Percentiles rank a stretch among this genome's conserved stretches.
phyloP scores from a whole-genome alignment of 1,140 invertebrate species.

The Bombus consobrinus region DNA sequence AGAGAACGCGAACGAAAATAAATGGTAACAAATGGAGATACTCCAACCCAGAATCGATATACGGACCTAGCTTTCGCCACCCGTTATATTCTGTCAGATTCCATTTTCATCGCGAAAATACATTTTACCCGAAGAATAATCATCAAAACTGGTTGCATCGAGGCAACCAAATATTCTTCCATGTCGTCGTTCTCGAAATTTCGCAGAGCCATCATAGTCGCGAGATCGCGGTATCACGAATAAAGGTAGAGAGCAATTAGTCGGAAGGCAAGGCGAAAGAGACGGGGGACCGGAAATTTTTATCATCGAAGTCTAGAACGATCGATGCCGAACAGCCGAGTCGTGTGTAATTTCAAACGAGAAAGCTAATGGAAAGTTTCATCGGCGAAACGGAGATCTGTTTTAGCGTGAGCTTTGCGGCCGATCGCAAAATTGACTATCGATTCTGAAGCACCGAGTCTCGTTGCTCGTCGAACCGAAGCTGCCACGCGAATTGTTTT shows the following conservation, averaged over 20 bases:
- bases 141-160: not conserved
- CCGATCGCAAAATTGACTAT: conserved; percentile 60
- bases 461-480: conserved; percentile 46
- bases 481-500: conserved; percentile 58
- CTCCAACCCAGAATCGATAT: conserved; percentile 19
- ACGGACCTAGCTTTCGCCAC: not conserved
- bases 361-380: conserved; percentile 62
- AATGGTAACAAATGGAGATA: not conserved
- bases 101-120: conserved; percentile 10
- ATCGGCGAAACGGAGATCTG: conserved; percentile 47
- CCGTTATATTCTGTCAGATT: not conserved
- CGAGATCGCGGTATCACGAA: not conserved
- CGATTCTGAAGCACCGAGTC: conserved; percentile 46
- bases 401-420: conserved; percentile 43
- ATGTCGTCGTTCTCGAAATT: not conserved
- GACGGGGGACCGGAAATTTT: not conserved
- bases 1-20: conserved; percentile 10
- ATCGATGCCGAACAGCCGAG: not conserved
- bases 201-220: not conserved
- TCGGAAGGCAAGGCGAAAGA: too few species aligned
- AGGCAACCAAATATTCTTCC: not conserved
- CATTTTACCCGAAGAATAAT: not conserved
- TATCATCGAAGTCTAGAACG: not conserved
- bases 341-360: conserved; percentile 44
- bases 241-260: not conserved